Evolutionary conservation across 1,140 invertebrate genomes (phyloP).

Genomic region (Formica exsecta): DNA sequence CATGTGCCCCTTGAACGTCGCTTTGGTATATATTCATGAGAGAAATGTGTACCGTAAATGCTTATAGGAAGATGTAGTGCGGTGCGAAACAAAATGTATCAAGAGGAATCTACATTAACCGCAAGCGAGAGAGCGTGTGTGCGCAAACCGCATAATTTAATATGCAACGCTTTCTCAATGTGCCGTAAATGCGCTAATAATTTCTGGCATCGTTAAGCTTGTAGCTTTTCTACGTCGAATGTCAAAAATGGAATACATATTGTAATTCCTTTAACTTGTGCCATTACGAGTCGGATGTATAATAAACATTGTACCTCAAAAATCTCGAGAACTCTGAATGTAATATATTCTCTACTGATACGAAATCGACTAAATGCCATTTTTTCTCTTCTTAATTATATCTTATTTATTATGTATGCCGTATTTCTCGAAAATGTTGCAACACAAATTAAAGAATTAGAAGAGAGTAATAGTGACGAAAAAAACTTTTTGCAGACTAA

Average conservation of each 20-base stretch:
- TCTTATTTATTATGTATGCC: not conserved
- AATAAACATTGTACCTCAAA: not conserved
- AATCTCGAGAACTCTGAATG: not conserved
- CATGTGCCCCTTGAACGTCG: not conserved
- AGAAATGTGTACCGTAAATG: not conserved
- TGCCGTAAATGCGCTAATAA: not conserved
- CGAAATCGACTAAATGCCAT: not conserved
- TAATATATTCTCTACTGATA: not conserved
- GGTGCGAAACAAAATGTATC: slow-evolving; percentile 13
- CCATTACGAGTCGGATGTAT: not conserved
- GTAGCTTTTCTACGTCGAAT: not conserved
- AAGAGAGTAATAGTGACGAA: not conserved
- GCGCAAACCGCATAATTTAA: slow-evolving; percentile 5
- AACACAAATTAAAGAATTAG: not conserved
- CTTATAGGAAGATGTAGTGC: not conserved
- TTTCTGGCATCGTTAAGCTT: not conserved
- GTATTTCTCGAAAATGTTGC: not conserved
- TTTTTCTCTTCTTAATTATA: not conserved
- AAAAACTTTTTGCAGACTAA: not conserved
- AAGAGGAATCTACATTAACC: slow-evolving; percentile 8
- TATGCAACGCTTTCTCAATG: not conserved
- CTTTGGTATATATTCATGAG: not conserved
- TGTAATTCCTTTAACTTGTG: not conserved
- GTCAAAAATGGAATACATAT: not conserved
- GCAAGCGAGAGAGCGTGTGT: slow-evolving; percentile 3